These are phyloP conservation scores for Brachystomella parvula DNA, from an alignment of 1,140 invertebrate genomes.

Conservation along the genomic window DNA sequence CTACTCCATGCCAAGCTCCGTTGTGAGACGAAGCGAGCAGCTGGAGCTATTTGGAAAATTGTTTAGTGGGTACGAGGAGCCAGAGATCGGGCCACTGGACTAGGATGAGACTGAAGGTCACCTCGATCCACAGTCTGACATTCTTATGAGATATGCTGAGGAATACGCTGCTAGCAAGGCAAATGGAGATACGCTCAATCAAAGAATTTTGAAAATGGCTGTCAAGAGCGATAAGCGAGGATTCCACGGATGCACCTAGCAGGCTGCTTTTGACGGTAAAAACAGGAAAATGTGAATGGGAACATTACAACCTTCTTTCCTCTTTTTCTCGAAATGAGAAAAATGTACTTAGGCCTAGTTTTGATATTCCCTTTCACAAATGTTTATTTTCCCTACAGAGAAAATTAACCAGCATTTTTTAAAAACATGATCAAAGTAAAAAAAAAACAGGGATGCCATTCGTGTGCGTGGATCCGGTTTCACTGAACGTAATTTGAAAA, in stretches of 20 bases:
- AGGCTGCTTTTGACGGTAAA: constrained; percentile 58
- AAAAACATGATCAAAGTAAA: constrained; percentile 55
- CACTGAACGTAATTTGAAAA: constrained; percentile 58
- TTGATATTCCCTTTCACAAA: no score
- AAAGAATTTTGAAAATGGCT: constrained; percentile 44
- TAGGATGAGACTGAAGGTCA: constrained; percentile 81
- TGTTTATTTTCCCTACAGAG: constrained; percentile 16
- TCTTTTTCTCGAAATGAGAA: no score
- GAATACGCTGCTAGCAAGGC: constrained; percentile 49
- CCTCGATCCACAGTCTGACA: constrained; percentile 56
- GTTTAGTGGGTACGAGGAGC: constrained; percentile 78
- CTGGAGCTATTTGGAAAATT: constrained; percentile 85
- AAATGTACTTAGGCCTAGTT: no score
- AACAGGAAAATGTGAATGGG: constrained; percentile 18
- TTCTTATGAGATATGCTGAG: constrained; percentile 53
- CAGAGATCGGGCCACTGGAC: constrained; percentile 78
- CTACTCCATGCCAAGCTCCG: constrained; percentile 89
- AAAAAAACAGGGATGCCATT: constrained; percentile 60
- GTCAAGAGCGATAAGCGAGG: constrained; percentile 48
- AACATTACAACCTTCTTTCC: no score
- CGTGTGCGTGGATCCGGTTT: constrained; percentile 51
- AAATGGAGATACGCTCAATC: constrained; percentile 26
- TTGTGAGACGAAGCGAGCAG: constrained; percentile 76
- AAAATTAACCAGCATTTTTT: not conserved
- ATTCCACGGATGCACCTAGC: constrained; percentile 53